Percentiles rank a stretch among this genome's conserved stretches.
Evolutionary conservation across 2,888 invertebrate species (phyloP).

Genomic region (Dyspetes luteomarginatus): DNA sequence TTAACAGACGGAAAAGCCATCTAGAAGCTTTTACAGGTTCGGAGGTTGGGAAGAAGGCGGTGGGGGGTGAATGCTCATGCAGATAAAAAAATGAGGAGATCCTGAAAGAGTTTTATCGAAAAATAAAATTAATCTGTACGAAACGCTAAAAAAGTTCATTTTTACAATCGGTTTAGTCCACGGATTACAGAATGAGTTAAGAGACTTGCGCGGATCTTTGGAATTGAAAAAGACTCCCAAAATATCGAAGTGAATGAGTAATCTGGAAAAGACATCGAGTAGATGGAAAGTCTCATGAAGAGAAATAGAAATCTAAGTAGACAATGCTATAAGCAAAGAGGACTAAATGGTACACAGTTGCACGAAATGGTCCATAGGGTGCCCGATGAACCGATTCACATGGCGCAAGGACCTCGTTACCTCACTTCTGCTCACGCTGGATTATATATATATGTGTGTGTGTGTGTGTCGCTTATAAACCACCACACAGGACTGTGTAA

Average conservation of each 20-base stretch:
- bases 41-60: neutral
- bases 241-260: too few relatives aligned
- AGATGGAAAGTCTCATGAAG: too few relatives aligned
- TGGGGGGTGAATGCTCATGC: too few relatives aligned
- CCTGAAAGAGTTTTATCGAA: too few relatives aligned
- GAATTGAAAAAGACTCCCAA: too few relatives aligned
- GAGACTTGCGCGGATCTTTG: too few relatives aligned
- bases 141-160: too few relatives aligned
- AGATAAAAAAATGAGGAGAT: too few relatives aligned
- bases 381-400: slow-evolving; percentile 9
- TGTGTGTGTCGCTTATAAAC: slow-evolving; percentile 48
- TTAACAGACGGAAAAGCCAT: slow-evolving; percentile 60
- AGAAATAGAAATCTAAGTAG: neutral
- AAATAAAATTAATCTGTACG: too few relatives aligned
- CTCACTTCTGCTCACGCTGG: slow-evolving; percentile 22
- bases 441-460: slow-evolving; percentile 7
- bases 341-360: slow-evolving; percentile 11
- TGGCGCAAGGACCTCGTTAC: slow-evolving; percentile 29
- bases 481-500: slow-evolving; percentile 45
- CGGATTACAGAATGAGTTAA: too few relatives aligned
- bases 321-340: neutral
- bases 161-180: too few relatives aligned
- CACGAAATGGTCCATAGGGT: slow-evolving; percentile 8
- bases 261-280: too few relatives aligned
- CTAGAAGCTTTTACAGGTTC: slow-evolving; percentile 55